phyloP scores from a whole-genome alignment of 2,888 invertebrate genomes.

The Hydraecia micacea region DNA sequence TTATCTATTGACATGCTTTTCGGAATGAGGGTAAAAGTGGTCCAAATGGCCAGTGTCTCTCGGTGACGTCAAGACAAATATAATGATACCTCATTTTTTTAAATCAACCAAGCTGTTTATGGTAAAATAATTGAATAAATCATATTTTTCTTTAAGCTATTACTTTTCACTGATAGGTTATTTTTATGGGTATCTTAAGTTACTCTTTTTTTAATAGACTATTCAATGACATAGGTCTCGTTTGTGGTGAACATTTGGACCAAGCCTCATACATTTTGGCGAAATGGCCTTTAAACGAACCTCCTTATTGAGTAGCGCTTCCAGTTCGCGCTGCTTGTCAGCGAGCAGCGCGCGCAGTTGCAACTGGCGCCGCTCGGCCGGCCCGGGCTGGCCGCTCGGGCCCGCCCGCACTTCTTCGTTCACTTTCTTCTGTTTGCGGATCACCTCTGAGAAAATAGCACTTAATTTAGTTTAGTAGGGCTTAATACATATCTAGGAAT shows the following conservation, averaged over 20 bases:
- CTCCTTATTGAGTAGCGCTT: slow-evolving; percentile 92
- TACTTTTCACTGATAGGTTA: too few species aligned
- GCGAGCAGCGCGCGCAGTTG: slow-evolving; percentile 90
- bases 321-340: slow-evolving; percentile 92
- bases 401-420: slow-evolving; percentile 80
- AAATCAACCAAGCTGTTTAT: not conserved
- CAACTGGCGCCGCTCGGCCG: slow-evolving; percentile 89
- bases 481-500: not conserved
- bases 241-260: not conserved
- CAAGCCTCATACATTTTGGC: not conserved
- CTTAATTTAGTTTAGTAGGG: not conserved
- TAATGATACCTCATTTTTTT: not conserved
- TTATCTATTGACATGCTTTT: not conserved
- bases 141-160: not conserved
- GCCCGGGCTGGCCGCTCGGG: slow-evolving; percentile 75
- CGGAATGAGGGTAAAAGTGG: not conserved
- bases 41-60: not conserved
- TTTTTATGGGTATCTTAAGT: not conserved
- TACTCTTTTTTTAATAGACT: not conserved
- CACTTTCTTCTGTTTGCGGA: slow-evolving; percentile 86
- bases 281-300: slow-evolving; percentile 49
- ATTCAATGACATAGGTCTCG: not conserved
- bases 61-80: not conserved
- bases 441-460: slow-evolving; percentile 70
- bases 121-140: not conserved